These are phyloP conservation scores for Euzetes globulus DNA, from an alignment of 2,888 invertebrate genomes.

Conservation along the genomic window DNA sequence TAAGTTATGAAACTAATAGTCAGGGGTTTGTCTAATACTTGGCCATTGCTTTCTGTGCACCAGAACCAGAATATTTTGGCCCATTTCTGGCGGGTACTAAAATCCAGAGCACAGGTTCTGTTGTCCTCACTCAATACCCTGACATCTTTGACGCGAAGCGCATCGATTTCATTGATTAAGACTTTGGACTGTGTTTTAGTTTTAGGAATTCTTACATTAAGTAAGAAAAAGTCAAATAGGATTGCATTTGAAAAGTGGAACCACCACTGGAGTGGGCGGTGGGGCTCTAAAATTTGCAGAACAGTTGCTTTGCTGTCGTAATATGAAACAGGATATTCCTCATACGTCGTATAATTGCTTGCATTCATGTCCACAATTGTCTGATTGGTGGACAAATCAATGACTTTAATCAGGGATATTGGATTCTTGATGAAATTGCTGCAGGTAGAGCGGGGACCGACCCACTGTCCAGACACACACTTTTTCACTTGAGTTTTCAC, in stretches of 20 bases:
- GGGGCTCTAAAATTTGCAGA: neutral
- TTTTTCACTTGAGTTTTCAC: neutral
- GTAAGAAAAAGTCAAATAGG: slow-evolving; percentile 8
- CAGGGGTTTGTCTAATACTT: neutral
- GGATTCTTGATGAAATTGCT: neutral
- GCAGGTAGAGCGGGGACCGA: neutral
- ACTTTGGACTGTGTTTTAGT: neutral
- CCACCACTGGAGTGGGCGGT: neutral
- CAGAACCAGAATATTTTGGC: slow-evolving; percentile 25
- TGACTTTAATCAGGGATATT: neutral
- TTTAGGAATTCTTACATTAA: slow-evolving; percentile 1
- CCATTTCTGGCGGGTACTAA: neutral
- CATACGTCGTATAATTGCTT: neutral
- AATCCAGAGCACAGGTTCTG: slow-evolving; percentile 3
- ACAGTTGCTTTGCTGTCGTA: neutral
- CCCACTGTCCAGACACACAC: neutral
- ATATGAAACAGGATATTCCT: neutral
- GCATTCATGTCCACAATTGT: neutral
- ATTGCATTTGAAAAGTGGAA: neutral
- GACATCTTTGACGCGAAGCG: neutral
- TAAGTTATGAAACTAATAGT: neutral
- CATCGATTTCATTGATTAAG: slow-evolving; percentile 9
- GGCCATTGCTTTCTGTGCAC: slow-evolving; percentile 1
- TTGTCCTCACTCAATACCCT: neutral
- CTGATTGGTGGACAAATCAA: neutral